Conservation (phyloP, 1,140 invertebrate species). For the Aplysia californica region DNA sequence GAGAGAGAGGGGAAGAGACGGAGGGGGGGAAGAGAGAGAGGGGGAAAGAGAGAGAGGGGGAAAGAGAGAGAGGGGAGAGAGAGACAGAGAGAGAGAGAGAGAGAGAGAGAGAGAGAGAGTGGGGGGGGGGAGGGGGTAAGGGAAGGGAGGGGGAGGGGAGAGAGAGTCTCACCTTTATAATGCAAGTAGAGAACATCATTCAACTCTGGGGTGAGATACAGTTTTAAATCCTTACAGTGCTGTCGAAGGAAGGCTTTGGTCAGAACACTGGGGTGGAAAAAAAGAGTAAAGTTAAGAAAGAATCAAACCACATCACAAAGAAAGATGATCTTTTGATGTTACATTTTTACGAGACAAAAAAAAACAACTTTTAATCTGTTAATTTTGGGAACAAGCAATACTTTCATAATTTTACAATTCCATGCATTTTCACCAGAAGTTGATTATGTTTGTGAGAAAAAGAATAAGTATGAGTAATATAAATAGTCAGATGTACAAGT, state of each 20-base stretch:
- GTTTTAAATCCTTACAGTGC: slow-evolving; percentile 85
- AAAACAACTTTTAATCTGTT: background rate
- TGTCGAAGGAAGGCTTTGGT: slow-evolving; percentile 73
- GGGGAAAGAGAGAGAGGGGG: background rate
- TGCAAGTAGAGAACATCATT: slow-evolving; percentile 96
- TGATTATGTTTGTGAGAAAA: too few species aligned
- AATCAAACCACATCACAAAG: background rate
- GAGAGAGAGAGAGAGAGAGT: background rate
- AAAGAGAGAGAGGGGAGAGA: background rate
- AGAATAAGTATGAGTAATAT: too few species aligned
- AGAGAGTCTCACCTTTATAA: slow-evolving; percentile 79
- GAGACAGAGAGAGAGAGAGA: background rate
- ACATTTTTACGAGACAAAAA: background rate
- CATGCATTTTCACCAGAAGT: too few species aligned
- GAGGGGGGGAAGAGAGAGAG: background rate
- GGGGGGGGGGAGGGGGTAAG: background rate
- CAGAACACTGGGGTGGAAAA: slow-evolving; percentile 50
- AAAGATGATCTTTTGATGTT: background rate
- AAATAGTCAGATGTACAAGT: too few species aligned
- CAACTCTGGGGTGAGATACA: slow-evolving; percentile 88
- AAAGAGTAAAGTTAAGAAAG: background rate
- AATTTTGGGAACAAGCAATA: background rate
- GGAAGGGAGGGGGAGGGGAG: background rate
- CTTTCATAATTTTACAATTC: background rate
- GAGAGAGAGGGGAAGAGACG: background rate